Conservation (phyloP, 2,113 vertebrate species). For the Pandion haliaetus region DNA sequence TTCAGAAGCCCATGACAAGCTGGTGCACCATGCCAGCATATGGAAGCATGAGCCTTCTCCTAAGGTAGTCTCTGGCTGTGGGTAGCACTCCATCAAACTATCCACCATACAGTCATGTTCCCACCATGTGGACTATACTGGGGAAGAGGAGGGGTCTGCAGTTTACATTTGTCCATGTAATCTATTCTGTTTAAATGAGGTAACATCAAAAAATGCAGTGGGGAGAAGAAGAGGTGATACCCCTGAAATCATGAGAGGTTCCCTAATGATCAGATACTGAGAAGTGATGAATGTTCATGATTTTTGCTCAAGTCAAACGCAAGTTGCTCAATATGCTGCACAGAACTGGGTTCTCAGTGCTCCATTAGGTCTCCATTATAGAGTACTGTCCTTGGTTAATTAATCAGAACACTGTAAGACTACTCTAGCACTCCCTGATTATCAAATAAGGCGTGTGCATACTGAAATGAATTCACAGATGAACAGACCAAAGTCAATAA, state of each 20-base stretch:
- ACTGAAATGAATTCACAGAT: neutral
- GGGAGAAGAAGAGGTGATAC: neutral
- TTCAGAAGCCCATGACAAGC: neutral
- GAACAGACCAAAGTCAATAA: neutral
- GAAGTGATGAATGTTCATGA: neutral
- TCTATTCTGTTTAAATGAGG: neutral
- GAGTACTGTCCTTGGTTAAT: neutral
- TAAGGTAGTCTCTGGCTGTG: neutral
- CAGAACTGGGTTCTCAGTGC: neutral
- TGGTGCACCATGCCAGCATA: neutral
- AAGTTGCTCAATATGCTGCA: neutral
- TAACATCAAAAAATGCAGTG: neutral
- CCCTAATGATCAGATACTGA: neutral
- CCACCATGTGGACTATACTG: accelerated
- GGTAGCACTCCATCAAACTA: neutral
- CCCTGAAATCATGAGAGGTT: neutral
- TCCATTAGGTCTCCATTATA: neutral
- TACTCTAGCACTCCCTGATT: neutral
- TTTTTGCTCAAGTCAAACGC: neutral
- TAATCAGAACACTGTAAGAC: neutral
- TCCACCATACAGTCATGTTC: neutral
- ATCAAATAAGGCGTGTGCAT: neutral
- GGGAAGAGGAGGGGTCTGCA: neutral
- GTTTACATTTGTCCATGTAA: neutral
- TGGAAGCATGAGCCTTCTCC: neutral